A percentile compares a stretch with the other conserved stretches of the same genome.
phyloP scores from a whole-genome alignment of 2,888 invertebrate species.

The Baronia brevicornis region DNA sequence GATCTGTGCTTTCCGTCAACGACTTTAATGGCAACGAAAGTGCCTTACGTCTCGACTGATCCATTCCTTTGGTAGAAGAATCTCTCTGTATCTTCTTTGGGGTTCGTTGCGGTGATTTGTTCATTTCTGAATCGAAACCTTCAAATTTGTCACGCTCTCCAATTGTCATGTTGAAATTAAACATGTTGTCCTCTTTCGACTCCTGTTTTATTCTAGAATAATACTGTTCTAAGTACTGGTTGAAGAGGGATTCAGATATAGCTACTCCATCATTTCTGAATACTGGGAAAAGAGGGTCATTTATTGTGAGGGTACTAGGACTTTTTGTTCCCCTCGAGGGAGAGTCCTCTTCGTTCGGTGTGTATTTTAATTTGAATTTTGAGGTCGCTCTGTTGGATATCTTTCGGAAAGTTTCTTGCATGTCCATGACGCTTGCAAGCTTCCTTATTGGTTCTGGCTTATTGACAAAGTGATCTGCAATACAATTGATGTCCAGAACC shows the following conservation, averaged over 20 bases:
- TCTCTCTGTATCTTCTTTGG: constrained; percentile 58
- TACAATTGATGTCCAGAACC: constrained; percentile 54
- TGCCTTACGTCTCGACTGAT: constrained; percentile 70
- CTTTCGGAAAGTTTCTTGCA: constrained; percentile 77
- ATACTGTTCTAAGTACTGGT: constrained; percentile 80
- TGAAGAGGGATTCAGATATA: constrained; percentile 82
- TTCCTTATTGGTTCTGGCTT: constrained; percentile 64
- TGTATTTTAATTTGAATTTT: constrained; percentile 63
- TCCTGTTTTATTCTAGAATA: constrained; percentile 72
- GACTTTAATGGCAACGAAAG: constrained; percentile 85
- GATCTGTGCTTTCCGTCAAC: constrained; percentile 60
- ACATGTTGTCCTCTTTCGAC: constrained; percentile 61
- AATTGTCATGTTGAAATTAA: constrained; percentile 52
- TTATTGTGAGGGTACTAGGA: constrained; percentile 80
- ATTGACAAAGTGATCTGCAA: constrained; percentile 66
- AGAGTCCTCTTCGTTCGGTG: constrained; percentile 43
- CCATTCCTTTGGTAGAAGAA: constrained; percentile 37
- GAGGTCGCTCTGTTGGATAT: constrained; percentile 74
- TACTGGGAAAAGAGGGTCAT: constrained; percentile 86
- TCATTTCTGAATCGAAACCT: constrained; percentile 65
- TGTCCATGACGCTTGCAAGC: constrained; percentile 77
- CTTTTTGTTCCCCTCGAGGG: constrained; percentile 53
- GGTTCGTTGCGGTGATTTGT: constrained; percentile 56
- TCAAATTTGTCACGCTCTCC: constrained; percentile 62
- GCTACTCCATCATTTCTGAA: constrained; percentile 84